These are phyloP conservation scores for Geophilus truncorum DNA, from an alignment of 2,888 invertebrate species.

Conservation along the genomic window DNA sequence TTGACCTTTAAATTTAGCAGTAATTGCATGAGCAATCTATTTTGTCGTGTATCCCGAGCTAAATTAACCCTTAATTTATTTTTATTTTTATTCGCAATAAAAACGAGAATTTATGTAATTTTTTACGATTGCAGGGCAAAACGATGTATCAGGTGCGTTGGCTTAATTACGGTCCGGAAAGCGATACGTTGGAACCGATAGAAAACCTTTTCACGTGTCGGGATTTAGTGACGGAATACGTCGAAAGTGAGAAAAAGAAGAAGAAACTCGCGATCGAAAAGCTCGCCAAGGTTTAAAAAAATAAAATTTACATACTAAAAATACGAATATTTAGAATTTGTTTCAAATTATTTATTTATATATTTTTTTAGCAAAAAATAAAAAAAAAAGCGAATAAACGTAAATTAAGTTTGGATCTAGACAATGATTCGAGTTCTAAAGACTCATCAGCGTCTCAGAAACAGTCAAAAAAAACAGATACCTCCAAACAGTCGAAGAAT, in stretches of 20 bases:
- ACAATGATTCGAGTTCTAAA: not conserved
- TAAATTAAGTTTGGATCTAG: not conserved
- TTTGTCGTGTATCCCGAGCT: too few relatives aligned
- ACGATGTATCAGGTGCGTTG: constrained; percentile 47
- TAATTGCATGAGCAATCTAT: too few relatives aligned
- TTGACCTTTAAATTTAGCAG: too few relatives aligned
- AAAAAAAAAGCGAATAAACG: too few relatives aligned
- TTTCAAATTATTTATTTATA: not conserved
- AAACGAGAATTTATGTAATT: not conserved
- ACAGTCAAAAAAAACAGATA: not conserved
- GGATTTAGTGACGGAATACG: constrained; percentile 46
- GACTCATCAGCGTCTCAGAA: too few relatives aligned
- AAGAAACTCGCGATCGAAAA: constrained; percentile 16
- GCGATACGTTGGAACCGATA: constrained; percentile 49
- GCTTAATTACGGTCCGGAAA: constrained; percentile 46
- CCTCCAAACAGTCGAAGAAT: constrained; percentile 42
- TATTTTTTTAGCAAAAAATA: too few relatives aligned
- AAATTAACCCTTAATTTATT: not conserved
- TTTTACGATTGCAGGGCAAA: constrained; percentile 41
- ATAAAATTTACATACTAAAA: too few relatives aligned
- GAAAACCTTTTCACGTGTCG: constrained; percentile 47
- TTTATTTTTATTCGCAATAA: not conserved
- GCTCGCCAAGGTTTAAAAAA: not conserved
- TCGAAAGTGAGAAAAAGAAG: constrained; percentile 39
- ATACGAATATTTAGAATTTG: not conserved